phyloP scores from a whole-genome alignment of 30 jellyfish, hydroid and myxozoan genomes.

The Hydra vulgaris region DNA sequence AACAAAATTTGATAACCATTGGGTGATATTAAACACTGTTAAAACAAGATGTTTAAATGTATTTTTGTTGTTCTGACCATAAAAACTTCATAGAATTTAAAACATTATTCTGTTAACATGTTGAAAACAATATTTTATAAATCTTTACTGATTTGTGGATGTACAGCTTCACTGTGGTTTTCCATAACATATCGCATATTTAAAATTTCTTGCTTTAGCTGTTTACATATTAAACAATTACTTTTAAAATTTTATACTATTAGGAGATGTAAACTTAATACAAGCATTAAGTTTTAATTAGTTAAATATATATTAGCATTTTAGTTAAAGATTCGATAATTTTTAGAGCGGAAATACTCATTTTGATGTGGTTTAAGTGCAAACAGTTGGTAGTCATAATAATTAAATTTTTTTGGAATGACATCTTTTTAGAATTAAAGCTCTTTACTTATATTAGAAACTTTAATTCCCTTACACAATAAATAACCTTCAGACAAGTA shows the following conservation, averaged over 20 bases:
- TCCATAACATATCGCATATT: not conserved
- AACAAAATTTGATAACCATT: constrained; percentile 34
- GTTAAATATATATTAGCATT: no score
- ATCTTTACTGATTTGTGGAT: not conserved
- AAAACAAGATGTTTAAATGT: not conserved
- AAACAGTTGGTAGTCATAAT: not conserved
- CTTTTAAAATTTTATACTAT: not conserved
- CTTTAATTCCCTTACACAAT: not conserved
- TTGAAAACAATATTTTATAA: not conserved
- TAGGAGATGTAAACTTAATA: not conserved
- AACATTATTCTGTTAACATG: not conserved
- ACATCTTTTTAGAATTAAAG: not conserved
- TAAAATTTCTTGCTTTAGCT: not conserved
- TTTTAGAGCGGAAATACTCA: not conserved
- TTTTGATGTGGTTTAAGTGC: not conserved
- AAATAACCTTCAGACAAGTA: no score
- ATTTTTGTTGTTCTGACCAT: constrained; percentile 26
- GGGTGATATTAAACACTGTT: constrained; percentile 38
- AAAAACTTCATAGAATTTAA: constrained; percentile 16
- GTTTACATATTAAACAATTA: not conserved
- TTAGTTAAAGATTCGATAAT: not conserved
- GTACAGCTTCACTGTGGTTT: not conserved
- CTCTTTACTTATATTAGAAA: not conserved
- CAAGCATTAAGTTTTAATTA: not conserved
- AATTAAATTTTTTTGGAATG: not conserved